Percentiles rank a stretch among this genome's conserved stretches.
Evolutionary conservation across 2,888 invertebrate genomes (phyloP).

Genomic region (Quadriops clusia): DNA sequence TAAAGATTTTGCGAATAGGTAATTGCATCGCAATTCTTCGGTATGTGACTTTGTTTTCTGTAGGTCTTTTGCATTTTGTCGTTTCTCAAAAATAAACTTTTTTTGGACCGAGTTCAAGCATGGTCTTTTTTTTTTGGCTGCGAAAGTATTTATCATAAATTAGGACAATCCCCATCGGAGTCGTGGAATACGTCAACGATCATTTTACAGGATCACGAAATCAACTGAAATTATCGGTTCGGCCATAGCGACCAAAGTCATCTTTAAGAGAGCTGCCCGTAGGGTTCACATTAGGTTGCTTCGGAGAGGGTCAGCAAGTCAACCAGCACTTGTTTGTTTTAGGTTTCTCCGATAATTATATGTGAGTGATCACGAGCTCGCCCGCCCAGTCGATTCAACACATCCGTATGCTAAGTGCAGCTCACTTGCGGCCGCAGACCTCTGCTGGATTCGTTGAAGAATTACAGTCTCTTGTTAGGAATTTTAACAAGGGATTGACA

Average conservation of each 20-base stretch:
- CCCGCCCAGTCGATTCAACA: slow-evolving; percentile 33
- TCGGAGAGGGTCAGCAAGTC: slow-evolving; percentile 31
- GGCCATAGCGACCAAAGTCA: slow-evolving; percentile 10
- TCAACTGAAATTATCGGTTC: slow-evolving; percentile 27
- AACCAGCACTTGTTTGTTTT: slow-evolving; percentile 37
- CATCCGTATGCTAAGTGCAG: slow-evolving; percentile 28
- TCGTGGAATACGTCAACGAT: slow-evolving; percentile 23
- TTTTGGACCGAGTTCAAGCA: too few relatives aligned
- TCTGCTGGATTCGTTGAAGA: slow-evolving; percentile 6
- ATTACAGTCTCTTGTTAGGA: slow-evolving; percentile 13
- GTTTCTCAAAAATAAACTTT: background rate
- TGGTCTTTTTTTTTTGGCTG: too few relatives aligned
- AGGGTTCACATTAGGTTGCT: slow-evolving; percentile 24
- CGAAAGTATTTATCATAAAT: slow-evolving; percentile 25
- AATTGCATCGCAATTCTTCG: too few relatives aligned
- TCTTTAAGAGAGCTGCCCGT: slow-evolving; percentile 13
- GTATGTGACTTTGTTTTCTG: background rate
- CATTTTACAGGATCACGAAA: slow-evolving; percentile 29
- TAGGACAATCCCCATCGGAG: slow-evolving; percentile 23
- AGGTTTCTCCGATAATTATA: slow-evolving; percentile 36
- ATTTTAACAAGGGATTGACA: slow-evolving; percentile 19
- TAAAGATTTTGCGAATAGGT: too few relatives aligned
- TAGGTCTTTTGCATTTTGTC: background rate
- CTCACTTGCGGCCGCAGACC: too few relatives aligned
- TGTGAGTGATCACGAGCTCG: slow-evolving; percentile 35